phyloP scores from a whole-genome alignment of 1,140 invertebrate genomes.

The Doryteuthis pealeii region DNA sequence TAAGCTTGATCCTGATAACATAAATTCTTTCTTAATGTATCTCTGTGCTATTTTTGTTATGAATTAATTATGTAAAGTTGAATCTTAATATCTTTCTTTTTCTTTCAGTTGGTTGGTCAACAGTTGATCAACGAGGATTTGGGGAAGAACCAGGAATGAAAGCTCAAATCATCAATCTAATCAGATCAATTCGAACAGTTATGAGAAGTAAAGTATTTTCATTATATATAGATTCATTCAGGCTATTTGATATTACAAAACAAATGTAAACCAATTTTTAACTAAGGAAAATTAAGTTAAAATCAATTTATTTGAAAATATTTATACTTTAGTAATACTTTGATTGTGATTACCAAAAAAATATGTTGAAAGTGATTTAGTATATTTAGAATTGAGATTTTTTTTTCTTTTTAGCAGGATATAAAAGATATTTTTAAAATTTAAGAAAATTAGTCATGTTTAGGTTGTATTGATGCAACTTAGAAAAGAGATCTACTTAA shows the following conservation, averaged over 20 bases:
- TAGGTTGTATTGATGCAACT: no score
- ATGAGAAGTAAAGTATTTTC: conserved; percentile 81
- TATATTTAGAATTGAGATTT: neutral
- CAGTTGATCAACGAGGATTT: conserved; percentile 70
- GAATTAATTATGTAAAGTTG: no score
- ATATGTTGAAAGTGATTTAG: neutral
- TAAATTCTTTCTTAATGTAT: no score
- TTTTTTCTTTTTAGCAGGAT: no score
- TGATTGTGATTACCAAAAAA: neutral
- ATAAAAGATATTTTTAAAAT: no score
- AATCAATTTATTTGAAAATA: neutral
- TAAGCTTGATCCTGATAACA: no score
- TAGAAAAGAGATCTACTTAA: no score
- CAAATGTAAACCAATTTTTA: neutral
- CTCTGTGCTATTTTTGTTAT: no score
- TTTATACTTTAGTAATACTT: neutral
- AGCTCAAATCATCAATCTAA: conserved; percentile 81
- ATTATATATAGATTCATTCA: neutral
- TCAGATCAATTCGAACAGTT: conserved; percentile 87
- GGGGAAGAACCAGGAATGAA: conserved; percentile 77
- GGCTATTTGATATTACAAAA: neutral
- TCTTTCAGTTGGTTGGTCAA: conserved; percentile 63
- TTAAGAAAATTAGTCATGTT: no score
- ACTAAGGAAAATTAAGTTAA: neutral
- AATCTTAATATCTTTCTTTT: conserved; percentile 10